These are phyloP conservation scores for Chelonus formosanus DNA, from an alignment of 2,888 invertebrate genomes.

Conservation along the genomic window DNA sequence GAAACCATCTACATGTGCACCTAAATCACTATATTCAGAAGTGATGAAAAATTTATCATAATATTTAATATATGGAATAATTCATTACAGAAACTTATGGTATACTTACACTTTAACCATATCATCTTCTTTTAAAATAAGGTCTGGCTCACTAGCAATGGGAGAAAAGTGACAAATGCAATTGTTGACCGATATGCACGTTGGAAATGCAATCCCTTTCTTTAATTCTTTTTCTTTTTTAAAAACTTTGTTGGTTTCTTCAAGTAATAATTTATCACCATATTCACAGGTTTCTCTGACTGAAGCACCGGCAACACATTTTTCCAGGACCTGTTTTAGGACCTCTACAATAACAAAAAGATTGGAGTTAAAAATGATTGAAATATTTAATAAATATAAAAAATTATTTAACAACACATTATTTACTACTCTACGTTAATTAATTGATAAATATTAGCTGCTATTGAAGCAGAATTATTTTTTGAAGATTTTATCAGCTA, in stretches of 20 bases:
- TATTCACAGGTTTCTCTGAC: conserved; percentile 91
- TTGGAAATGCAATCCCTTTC: conserved; percentile 98
- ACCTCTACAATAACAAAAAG: conserved; percentile 72
- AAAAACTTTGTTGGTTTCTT: conserved; percentile 95
- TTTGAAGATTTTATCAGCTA: no score
- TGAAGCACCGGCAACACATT: conserved; percentile 87
- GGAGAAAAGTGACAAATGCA: conserved; percentile 99
- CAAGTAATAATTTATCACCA: conserved; percentile 86
- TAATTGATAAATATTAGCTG: no score
- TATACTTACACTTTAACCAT: conserved; percentile 93
- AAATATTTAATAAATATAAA: neutral
- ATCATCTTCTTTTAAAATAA: conserved; percentile 87
- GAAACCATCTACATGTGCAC: conserved; percentile 98
- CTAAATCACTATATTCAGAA: conserved; percentile 81
- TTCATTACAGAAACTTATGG: no score
- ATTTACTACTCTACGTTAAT: no score
- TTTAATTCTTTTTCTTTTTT: conserved; percentile 98
- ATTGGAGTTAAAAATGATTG: conserved; percentile 23
- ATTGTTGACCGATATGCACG: conserved; percentile 98
- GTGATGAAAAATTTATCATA: conserved; percentile 32
- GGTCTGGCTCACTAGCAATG: conserved; percentile 89
- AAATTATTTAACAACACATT: no score
- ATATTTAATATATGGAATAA: neutral
- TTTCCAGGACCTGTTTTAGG: conserved; percentile 85
- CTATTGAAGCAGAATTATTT: no score